phyloP scores from a whole-genome alignment of 2,113 vertebrate genomes.

The Notothenia coriiceps region DNA sequence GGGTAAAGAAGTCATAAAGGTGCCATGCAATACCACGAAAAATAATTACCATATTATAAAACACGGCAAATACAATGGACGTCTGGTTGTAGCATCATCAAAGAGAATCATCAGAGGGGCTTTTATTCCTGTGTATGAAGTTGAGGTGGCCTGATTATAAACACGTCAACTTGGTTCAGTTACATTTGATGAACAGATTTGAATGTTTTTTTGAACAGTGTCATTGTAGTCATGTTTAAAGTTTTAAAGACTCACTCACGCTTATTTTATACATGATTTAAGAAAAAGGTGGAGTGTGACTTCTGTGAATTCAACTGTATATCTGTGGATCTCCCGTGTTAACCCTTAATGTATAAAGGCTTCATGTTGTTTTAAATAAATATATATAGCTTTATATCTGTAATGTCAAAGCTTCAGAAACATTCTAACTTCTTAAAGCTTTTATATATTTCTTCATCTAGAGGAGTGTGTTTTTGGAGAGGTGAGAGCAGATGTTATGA shows the following conservation, averaged over 20 bases:
- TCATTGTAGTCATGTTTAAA: no score
- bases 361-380: no score
- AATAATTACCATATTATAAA: conserved; percentile 1
- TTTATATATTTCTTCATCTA: neutral
- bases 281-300: no score
- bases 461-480: neutral
- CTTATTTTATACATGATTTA: no score
- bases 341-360: no score
- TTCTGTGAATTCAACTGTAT: no score
- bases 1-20: neutral
- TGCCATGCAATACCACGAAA: conserved; percentile 1
- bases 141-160: neutral
- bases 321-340: no score
- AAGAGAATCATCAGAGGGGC: neutral
- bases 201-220: no score
- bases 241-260: no score
- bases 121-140: neutral
- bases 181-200: no score
- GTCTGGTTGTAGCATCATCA: conserved; percentile 4
- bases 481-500: neutral
- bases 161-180: no score
- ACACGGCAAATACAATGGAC: neutral
- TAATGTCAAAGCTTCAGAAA: neutral
- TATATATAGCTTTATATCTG: no score
- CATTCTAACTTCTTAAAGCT: neutral